Evolutionary conservation across 2,797 vertebrate species (phyloP).

Genomic region (Sylvilagus floridanus): DNA sequence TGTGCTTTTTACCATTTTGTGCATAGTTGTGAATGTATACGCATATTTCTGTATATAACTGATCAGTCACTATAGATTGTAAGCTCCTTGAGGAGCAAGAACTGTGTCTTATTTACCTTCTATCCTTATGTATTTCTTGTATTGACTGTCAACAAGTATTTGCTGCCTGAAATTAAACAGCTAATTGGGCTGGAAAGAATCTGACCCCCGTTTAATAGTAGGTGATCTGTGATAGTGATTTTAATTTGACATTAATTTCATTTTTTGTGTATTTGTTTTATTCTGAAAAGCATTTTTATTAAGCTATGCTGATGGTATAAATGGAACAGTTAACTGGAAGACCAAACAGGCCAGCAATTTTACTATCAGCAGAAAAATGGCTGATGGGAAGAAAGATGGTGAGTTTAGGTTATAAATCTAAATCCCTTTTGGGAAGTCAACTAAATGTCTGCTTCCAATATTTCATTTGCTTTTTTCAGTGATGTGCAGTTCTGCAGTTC

Average conservation of each 20-base stretch:
- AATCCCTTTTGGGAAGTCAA: slow-evolving; percentile 72
- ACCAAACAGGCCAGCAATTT: slow-evolving; percentile 92
- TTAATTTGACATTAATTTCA: slow-evolving; percentile 87
- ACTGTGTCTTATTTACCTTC: neutral
- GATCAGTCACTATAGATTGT: slow-evolving; percentile 11
- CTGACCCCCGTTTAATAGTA: slow-evolving; percentile 68
- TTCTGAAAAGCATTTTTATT: slow-evolving; percentile 94
- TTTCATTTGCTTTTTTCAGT: slow-evolving; percentile 75
- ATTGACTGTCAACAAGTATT: neutral
- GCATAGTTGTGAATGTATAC: neutral
- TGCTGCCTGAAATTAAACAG: slow-evolving; percentile 36
- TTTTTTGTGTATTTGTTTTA: slow-evolving; percentile 89
- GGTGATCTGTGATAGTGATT: slow-evolving; percentile 76
- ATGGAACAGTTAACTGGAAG: slow-evolving; percentile 91
- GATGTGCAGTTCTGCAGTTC: slow-evolving; percentile 81
- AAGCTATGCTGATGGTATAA: slow-evolving; percentile 92
- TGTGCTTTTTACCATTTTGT: neutral
- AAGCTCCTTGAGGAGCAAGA: slow-evolving; percentile 11
- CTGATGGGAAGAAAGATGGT: slow-evolving; percentile 93
- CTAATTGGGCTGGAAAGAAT: slow-evolving; percentile 53
- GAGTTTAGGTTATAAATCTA: slow-evolving; percentile 91
- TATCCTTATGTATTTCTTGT: neutral
- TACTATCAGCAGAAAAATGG: slow-evolving; percentile 93
- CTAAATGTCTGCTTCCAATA: slow-evolving; percentile 80
- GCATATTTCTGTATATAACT: neutral